phyloP scores from a whole-genome alignment of 2,888 invertebrate genomes.

The Drosophila ezoana region DNA sequence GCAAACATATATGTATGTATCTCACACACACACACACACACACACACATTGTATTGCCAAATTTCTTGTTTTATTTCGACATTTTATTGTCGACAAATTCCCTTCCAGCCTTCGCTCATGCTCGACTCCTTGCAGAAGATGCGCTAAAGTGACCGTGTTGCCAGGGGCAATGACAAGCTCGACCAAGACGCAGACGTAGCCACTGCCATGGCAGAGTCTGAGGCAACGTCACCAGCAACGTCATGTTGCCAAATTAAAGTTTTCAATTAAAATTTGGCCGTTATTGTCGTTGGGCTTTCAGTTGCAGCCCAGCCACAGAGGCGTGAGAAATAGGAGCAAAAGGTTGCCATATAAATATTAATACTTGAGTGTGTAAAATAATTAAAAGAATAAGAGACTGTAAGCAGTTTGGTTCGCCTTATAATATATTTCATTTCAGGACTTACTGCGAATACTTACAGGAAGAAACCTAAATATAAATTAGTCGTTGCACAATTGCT shows the following conservation, averaged over 20 bases:
- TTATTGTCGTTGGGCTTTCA: conserved; percentile 59
- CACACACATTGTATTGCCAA: conserved; percentile 38
- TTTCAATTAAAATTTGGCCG: conserved; percentile 78
- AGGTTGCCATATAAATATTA: not conserved
- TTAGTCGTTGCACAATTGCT: too few relatives aligned
- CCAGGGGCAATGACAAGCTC: conserved; percentile 75
- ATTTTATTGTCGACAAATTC: conserved; percentile 70
- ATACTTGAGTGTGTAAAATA: not conserved
- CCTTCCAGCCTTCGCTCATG: conserved; percentile 41
- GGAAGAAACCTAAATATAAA: too few relatives aligned
- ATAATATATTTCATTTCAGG: not conserved
- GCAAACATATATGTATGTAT: conserved; percentile 53
- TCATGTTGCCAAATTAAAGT: conserved; percentile 78
- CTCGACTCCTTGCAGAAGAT: conserved; percentile 48
- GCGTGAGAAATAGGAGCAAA: conserved; percentile 20
- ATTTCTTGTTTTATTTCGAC: conserved; percentile 79
- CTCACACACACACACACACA: conserved; percentile 10
- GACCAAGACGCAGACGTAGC: conserved; percentile 53
- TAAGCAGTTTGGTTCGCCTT: not conserved
- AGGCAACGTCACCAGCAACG: conserved; percentile 27
- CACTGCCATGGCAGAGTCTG: conserved; percentile 29
- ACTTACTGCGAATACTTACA: too few relatives aligned
- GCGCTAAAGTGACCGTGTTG: conserved; percentile 43
- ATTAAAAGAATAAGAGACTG: not conserved
- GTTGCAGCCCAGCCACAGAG: conserved; percentile 3